These are phyloP conservation scores for Alouatta palliata DNA, from an alignment of 2,113 vertebrate genomes.

Conservation along the genomic window DNA sequence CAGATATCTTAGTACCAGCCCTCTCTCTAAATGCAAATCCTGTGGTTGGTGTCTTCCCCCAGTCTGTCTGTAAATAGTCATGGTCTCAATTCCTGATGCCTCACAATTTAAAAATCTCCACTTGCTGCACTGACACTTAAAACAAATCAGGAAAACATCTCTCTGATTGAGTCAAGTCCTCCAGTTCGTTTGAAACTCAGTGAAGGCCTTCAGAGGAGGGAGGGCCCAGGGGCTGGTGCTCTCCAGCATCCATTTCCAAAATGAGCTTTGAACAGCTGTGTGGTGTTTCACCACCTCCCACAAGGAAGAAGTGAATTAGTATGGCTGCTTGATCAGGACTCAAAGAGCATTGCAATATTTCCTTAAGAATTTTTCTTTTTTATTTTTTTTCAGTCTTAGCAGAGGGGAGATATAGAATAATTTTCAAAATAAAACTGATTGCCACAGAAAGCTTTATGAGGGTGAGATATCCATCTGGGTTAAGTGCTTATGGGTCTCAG, in stretches of 20 bases:
- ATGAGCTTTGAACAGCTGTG: neutral
- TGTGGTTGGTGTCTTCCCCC: too few species aligned
- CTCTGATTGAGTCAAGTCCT: neutral
- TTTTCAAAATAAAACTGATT: neutral
- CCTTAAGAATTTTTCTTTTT: neutral
- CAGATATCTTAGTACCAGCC: neutral
- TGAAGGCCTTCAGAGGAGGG: neutral
- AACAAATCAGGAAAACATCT: neutral
- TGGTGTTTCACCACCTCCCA: neutral
- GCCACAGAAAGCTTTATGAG: neutral
- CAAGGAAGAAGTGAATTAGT: neutral
- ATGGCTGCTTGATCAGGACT: neutral
- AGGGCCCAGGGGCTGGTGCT: neutral
- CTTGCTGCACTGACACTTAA: neutral
- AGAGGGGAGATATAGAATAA: neutral
- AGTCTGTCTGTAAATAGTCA: neutral
- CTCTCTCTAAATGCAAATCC: neutral
- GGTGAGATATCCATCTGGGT: neutral
- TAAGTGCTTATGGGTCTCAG: neutral
- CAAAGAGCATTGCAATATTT: neutral
- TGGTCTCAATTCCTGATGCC: too few species aligned
- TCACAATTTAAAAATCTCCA: neutral
- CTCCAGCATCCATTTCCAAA: neutral
- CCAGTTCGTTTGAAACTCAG: neutral
- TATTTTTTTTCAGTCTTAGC: neutral